Conservation (phyloP, 2,888 invertebrate species). For the Lepidocyrtinus sp. region DNA sequence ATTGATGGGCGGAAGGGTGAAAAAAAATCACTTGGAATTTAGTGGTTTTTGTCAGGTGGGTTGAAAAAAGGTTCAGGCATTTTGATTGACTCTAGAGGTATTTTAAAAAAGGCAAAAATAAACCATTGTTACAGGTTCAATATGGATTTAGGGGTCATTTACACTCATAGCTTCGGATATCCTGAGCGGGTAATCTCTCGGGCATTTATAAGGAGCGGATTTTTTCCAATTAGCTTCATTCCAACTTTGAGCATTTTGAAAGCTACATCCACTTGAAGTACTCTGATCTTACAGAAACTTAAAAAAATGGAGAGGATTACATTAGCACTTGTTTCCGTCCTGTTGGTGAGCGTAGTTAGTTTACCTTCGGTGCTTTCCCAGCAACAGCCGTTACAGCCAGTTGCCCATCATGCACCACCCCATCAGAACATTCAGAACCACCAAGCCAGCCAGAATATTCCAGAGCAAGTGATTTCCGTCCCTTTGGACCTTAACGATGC, state of each 20-base stretch:
- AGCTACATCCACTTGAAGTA: no score
- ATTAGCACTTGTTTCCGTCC: conserved; percentile 27
- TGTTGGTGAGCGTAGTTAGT: conserved; percentile 14
- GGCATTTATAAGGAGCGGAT: background rate
- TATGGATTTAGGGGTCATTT: no score
- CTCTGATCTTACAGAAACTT: no score
- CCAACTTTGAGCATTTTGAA: no score
- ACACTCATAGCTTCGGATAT: background rate
- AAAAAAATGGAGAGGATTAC: conserved; percentile 37
- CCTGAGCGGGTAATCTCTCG: background rate
- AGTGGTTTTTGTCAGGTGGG: background rate
- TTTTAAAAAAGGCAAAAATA: background rate
- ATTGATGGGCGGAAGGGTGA: no score
- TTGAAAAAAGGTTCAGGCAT: background rate
- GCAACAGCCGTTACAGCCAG: conserved; percentile 10
- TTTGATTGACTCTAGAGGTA: background rate
- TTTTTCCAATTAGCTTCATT: background rate
- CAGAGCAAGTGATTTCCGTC: background rate
- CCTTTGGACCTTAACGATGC: conserved; percentile 23
- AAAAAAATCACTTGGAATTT: background rate
- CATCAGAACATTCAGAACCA: no score
- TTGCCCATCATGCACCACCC: conserved; percentile 4
- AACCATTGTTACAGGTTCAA: no score
- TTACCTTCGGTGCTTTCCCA: conserved; percentile 10
- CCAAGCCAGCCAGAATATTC: conserved; percentile 16